Evolutionary conservation across 2,888 invertebrate species (phyloP).

Genomic region (Melipona beecheii): DNA sequence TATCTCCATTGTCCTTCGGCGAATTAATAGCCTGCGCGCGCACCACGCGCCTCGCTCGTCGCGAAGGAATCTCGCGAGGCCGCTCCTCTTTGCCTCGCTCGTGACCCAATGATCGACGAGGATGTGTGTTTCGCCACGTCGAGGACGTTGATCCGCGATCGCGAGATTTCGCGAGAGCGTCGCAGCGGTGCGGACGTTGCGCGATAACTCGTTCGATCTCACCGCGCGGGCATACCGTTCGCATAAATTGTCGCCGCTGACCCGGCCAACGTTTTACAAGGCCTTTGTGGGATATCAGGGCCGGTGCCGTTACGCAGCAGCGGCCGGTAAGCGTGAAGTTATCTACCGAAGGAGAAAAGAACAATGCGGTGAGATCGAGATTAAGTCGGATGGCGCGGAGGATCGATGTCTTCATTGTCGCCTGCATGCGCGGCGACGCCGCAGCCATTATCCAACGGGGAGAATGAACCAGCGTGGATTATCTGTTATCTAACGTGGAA

Average conservation of each 20-base stretch:
- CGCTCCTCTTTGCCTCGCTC: slow-evolving; percentile 28
- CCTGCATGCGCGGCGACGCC: neutral
- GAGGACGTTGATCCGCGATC: neutral
- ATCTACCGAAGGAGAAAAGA: neutral
- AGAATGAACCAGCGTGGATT: slow-evolving; percentile 33
- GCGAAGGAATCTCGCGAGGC: slow-evolving; percentile 8
- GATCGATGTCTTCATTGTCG: slow-evolving; percentile 37
- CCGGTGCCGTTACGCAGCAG: slow-evolving; percentile 22
- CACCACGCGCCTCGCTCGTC: slow-evolving; percentile 18
- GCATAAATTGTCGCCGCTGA: slow-evolving; percentile 33
- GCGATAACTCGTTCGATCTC: slow-evolving; percentile 31
- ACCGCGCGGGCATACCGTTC: slow-evolving; percentile 1
- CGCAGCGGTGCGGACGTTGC: neutral
- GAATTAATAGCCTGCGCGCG: slow-evolving; percentile 74
- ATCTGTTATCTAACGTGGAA: slow-evolving; percentile 47
- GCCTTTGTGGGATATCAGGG: slow-evolving; percentile 32
- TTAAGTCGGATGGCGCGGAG: slow-evolving; percentile 2
- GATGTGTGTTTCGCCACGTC: neutral
- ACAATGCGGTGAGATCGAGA: slow-evolving; percentile 15
- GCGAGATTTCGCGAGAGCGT: slow-evolving; percentile 6
- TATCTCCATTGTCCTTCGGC: slow-evolving; percentile 79
- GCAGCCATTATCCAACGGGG: slow-evolving; percentile 14
- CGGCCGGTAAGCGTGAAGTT: neutral
- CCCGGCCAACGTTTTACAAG: slow-evolving; percentile 32
- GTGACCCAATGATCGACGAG: slow-evolving; percentile 17